These are phyloP conservation scores for Apamea crenata DNA, from an alignment of 2,888 invertebrate genomes.

Conservation along the genomic window DNA sequence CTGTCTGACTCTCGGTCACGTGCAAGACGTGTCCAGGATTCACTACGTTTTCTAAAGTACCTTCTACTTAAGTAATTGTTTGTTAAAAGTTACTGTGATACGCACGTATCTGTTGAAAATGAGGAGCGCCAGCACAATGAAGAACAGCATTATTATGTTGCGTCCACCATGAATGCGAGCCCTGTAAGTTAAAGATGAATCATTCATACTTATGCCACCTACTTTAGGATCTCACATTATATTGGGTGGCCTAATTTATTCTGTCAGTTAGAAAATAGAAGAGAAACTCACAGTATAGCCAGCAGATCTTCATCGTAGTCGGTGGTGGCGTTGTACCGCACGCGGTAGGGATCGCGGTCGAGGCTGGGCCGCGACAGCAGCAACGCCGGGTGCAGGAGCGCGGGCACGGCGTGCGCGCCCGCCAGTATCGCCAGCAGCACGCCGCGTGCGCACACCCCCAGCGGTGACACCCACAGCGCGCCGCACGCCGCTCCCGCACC, in stretches of 20 bases:
- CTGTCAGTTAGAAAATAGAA: neutral
- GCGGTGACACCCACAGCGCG: slow-evolving; percentile 83
- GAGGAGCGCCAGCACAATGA: slow-evolving; percentile 81
- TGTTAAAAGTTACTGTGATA: slow-evolving; percentile 56
- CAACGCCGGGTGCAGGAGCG: slow-evolving; percentile 76
- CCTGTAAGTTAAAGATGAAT: slow-evolving; percentile 73
- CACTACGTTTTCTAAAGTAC: neutral
- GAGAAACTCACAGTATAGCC: slow-evolving; percentile 72
- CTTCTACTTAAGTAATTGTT: neutral
- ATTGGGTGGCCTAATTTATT: neutral
- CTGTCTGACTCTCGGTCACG: neutral
- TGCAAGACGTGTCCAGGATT: neutral
- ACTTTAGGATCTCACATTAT: neutral
- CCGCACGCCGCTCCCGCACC: slow-evolving; percentile 83
- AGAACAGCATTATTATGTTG: slow-evolving; percentile 85
- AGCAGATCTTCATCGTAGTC: slow-evolving; percentile 74
- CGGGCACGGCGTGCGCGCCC: slow-evolving; percentile 77
- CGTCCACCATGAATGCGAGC: slow-evolving; percentile 79
- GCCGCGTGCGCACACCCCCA: slow-evolving; percentile 78
- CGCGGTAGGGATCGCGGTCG: slow-evolving; percentile 80
- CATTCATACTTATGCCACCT: neutral
- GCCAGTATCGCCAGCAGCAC: slow-evolving; percentile 76
- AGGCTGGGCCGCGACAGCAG: slow-evolving; percentile 76
- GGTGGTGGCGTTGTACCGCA: slow-evolving; percentile 76
- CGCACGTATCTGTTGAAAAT: slow-evolving; percentile 88